Evolutionary conservation across 2,888 invertebrate genomes (phyloP), one percentile per base, ranked within the genome.

Genomic region (Gortyna flavago): DNA sequence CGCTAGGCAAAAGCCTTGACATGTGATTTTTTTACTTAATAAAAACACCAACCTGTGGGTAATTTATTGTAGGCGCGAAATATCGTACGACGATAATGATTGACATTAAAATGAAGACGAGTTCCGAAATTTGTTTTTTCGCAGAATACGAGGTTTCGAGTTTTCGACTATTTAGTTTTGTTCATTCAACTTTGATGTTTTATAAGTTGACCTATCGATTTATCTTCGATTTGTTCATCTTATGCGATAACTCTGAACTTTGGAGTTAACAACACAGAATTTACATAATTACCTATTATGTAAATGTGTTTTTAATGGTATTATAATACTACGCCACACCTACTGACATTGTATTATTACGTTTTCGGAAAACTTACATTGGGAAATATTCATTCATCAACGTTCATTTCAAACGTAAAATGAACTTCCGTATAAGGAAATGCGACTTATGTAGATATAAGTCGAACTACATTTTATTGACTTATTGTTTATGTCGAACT

Each of bases 1-100:
- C 21, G 32, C 57, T 54, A 54, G 13, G 61, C 51, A 38, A 51
- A 21, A 75, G 11, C 88, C 89, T 88, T 87, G 89, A 89, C 87
- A 87, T 74, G 80, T 57, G 71, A 18, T 75, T 65, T 77, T 81
- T 77, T 70, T 65, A 35, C 35, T 4, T 35, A 79, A 83, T 84
- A 87, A 87, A 82, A 79, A 78, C 61, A 65, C 80, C 84, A 74
- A 7, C 32, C 51, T 80, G 29, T 57, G 3, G 16, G 48, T 87
- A 81, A 88, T 89, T 84, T 89, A 88, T 87, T 81, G 72, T 70
- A 61, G 38, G 73, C 79, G 69, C 72, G 73, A 87, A 84, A 85
- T 84, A 70, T 81, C 59, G n/a, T 51, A 69, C 51, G 38, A 75
- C 51, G 48, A 64, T 75, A 41, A 44, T 83, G 75, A 80, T 75